These are phyloP conservation scores for Aldabrachelys gigantea DNA, from an alignment of 2,113 vertebrate species.

Conservation along the genomic window DNA sequence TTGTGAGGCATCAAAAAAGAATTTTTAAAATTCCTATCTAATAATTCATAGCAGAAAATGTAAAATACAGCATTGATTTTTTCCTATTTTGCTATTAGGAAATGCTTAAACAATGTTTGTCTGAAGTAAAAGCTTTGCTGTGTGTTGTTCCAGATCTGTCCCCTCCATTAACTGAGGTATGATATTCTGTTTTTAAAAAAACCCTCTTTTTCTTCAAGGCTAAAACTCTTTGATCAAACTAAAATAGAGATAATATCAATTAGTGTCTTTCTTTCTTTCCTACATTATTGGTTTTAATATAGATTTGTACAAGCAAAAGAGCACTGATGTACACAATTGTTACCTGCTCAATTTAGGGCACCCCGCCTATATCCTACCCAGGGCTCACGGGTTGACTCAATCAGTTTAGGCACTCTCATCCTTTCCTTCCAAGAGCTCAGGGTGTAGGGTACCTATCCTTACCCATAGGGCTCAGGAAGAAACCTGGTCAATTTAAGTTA, in stretches of 20 bases:
- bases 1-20: background rate
- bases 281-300: background rate
- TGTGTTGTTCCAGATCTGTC: slow-evolving; percentile 29
- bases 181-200: slow-evolving; percentile 32
- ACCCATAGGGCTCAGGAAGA: too few relatives aligned
- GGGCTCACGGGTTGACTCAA: too few relatives aligned
- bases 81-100: slow-evolving; percentile 69
- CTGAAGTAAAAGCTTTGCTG: slow-evolving; percentile 80
- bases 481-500: too few relatives aligned
- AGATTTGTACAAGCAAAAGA: background rate
- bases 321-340: background rate
- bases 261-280: background rate
- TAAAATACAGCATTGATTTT: background rate
- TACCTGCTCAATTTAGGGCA: too few relatives aligned
- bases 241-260: slow-evolving; percentile 21
- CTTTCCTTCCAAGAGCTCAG: too few relatives aligned
- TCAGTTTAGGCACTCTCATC: too few relatives aligned
- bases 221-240: slow-evolving; percentile 1
- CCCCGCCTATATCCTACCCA: too few relatives aligned
- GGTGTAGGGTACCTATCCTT: too few relatives aligned
- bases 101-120: slow-evolving; percentile 79
- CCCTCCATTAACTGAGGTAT: slow-evolving; percentile 77
- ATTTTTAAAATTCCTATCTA: background rate
- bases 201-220: background rate
- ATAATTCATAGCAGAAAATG: background rate